A percentile compares a stretch with the other conserved stretches of the same genome.
Evolutionary conservation across 1,140 invertebrate species (phyloP).

Genomic region (Drosophila subobscura): DNA sequence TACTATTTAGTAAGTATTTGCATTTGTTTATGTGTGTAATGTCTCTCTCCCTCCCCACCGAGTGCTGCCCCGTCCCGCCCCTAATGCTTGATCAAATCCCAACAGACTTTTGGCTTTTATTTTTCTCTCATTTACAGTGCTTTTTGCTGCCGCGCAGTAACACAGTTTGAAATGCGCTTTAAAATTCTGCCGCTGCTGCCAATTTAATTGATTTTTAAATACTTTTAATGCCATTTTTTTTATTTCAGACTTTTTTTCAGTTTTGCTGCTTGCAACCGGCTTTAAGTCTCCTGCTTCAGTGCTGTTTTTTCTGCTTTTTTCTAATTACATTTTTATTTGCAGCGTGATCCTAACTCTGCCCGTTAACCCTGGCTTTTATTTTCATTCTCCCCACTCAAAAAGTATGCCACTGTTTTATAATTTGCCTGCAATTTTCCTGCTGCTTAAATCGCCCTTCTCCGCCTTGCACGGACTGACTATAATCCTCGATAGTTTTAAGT

Average conservation of each 20-base stretch:
- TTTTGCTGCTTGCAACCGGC: slow-evolving; percentile 51
- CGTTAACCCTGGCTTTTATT: slow-evolving; percentile 7
- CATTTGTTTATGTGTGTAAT: slow-evolving; percentile 54
- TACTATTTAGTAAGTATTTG: slow-evolving; percentile 81
- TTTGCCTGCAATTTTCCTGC: slow-evolving; percentile 44
- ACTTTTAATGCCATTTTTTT: slow-evolving; percentile 21
- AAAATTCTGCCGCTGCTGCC: slow-evolving; percentile 52
- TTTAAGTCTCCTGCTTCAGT: slow-evolving; percentile 39
- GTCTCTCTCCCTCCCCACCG: slow-evolving; percentile 4
- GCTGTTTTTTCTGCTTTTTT: slow-evolving; percentile 16
- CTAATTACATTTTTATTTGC: slow-evolving; percentile 41
- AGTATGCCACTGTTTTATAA: slow-evolving; percentile 55
- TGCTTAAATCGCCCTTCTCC: slow-evolving; percentile 7
- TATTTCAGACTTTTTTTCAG: slow-evolving; percentile 46
- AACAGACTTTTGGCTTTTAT: slow-evolving; percentile 50
- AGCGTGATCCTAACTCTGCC: slow-evolving; percentile 40
- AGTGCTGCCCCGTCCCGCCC: slow-evolving; percentile 7
- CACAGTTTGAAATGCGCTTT: slow-evolving; percentile 69
- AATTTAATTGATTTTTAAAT: slow-evolving; percentile 36
- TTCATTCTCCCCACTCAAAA: slow-evolving; percentile 17
- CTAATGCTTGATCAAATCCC: slow-evolving; percentile 33
- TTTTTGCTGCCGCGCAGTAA: slow-evolving; percentile 62
- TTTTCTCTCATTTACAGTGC: slow-evolving; percentile 67
- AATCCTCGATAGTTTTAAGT: slow-evolving; percentile 60
- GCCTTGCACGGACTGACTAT: slow-evolving; percentile 18